A percentile compares a stretch with the other conserved stretches of the same genome.
Conservation (phyloP, 2,888 invertebrate species). For the Sinotaia quadrata region DNA sequence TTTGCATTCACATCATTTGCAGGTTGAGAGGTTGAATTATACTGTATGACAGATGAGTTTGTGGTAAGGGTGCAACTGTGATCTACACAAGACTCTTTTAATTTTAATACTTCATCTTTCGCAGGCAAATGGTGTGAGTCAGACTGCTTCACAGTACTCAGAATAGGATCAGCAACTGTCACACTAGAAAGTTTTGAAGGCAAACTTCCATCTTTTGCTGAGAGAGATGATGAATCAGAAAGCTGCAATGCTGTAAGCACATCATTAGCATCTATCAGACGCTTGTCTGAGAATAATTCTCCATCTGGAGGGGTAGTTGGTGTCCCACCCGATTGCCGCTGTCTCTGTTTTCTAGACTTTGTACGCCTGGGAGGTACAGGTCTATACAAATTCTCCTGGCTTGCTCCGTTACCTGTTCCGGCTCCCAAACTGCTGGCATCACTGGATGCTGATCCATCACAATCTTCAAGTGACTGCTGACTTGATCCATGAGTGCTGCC, state of each 20-base stretch:
- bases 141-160: no score
- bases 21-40: no score
- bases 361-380: conserved; percentile 33
- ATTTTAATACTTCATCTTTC: no score
- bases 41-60: no score
- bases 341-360: conserved; percentile 29
- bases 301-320: conserved; percentile 14
- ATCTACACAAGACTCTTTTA: no score
- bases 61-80: no score
- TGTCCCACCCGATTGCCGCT: neutral
- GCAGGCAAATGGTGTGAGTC: no score
- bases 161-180: no score
- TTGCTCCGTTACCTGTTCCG: neutral
- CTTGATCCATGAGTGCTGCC: neutral
- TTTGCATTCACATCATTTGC: no score
- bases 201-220: no score
- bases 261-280: conserved; percentile 26
- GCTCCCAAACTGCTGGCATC: neutral
- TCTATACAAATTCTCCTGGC: neutral
- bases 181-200: no score
- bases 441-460: neutral
- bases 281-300: neutral
- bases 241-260: conserved; percentile 27
- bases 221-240: no score
- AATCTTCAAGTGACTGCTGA: neutral